These are phyloP conservation scores for Knipowitschia caucasica DNA, from an alignment of 2,797 vertebrate genomes.

Conservation along the genomic window DNA sequence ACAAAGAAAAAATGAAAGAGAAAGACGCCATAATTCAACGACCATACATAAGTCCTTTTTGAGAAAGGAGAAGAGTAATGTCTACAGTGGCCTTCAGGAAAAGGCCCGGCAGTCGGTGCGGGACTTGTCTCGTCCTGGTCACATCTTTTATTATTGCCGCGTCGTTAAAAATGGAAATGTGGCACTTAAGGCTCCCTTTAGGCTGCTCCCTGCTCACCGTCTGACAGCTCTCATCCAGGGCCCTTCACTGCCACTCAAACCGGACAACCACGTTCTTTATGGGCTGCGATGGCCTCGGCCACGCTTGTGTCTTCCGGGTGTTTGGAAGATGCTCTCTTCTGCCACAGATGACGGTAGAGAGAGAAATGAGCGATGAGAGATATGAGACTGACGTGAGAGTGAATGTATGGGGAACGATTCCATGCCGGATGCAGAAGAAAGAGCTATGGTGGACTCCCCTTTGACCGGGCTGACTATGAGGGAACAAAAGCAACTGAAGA, in stretches of 20 bases:
- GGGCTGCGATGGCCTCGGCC: constrained; percentile 44
- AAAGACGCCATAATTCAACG: no score
- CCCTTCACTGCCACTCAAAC: constrained; percentile 32
- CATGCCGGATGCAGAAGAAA: no score
- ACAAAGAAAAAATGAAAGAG: no score
- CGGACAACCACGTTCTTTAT: constrained; percentile 45
- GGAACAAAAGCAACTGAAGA: no score
- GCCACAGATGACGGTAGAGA: constrained; percentile 36
- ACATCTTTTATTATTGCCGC: constrained; percentile 6
- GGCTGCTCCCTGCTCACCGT: constrained; percentile 3
- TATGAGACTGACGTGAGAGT: no score
- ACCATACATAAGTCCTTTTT: no score
- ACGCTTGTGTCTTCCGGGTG: constrained; percentile 46
- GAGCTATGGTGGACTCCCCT: no score
- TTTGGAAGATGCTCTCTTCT: constrained; percentile 42
- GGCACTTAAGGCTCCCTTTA: constrained; percentile 9
- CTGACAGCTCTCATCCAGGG: constrained; percentile 28
- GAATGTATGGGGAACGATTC: no score
- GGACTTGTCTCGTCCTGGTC: background rate
- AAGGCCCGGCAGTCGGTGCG: no score
- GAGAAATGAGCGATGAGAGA: constrained; percentile 34
- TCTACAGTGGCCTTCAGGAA: no score
- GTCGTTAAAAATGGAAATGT: constrained; percentile 11
- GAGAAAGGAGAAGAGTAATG: no score
- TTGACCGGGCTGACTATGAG: no score